Conservation (phyloP, 2,113 vertebrate genomes). For the Phaethornis superciliosus region DNA sequence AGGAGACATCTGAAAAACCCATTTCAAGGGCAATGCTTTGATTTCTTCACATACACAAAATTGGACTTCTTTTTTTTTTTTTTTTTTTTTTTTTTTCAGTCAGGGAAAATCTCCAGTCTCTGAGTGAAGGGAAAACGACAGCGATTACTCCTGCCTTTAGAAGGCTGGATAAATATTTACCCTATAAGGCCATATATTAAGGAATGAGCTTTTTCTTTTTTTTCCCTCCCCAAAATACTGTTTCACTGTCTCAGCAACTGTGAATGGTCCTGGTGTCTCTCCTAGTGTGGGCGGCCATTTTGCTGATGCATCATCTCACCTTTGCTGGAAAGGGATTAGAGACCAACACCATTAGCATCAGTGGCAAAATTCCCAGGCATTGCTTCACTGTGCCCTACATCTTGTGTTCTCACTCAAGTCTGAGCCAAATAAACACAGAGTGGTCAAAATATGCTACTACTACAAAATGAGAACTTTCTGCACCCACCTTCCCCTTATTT, state of each 20-base stretch:
- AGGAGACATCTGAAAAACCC: slow-evolving; percentile 64
- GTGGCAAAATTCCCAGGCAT: slow-evolving; percentile 6
- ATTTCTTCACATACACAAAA: slow-evolving; percentile 61
- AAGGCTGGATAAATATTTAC: slow-evolving; percentile 69
- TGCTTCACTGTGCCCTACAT: slow-evolving; percentile 26
- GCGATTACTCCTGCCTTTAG: slow-evolving; percentile 55
- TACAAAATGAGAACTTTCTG: slow-evolving; percentile 6
- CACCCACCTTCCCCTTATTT: neutral
- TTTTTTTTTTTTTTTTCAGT: neutral
- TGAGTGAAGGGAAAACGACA: slow-evolving; percentile 64
- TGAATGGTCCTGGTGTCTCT: slow-evolving; percentile 61
- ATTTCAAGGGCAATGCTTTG: slow-evolving; percentile 54
- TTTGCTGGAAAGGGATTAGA: slow-evolving; percentile 63
- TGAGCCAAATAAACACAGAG: slow-evolving; percentile 2
- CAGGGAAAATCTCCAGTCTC: slow-evolving; percentile 35
- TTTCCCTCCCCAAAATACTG: slow-evolving; percentile 58
- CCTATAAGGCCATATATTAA: slow-evolving; percentile 56
- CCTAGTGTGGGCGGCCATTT: slow-evolving; percentile 28
- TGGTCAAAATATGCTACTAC: neutral
- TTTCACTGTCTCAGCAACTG: slow-evolving; percentile 41
- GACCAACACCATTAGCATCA: slow-evolving; percentile 26
- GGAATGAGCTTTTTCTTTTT: slow-evolving; percentile 44
- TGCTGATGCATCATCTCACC: slow-evolving; percentile 43
- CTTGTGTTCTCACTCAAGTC: neutral
- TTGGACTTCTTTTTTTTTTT: neutral